A percentile compares a stretch with the other conserved stretches of the same genome.
phyloP scores from a whole-genome alignment of 2,797 vertebrate genomes.

The Neostethus bicornis region DNA sequence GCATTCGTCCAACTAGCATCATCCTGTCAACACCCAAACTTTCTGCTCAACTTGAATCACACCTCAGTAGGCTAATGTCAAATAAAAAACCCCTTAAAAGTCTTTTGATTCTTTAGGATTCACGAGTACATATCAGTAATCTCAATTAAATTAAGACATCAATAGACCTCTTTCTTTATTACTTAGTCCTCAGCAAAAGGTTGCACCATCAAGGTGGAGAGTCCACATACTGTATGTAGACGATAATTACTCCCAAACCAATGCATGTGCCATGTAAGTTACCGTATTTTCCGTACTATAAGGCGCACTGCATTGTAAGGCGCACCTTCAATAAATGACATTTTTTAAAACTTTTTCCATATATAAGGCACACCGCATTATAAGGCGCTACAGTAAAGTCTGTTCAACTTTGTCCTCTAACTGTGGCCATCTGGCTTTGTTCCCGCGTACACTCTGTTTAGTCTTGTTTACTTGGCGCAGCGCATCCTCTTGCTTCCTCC shows the following conservation, averaged over 20 bases:
- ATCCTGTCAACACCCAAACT: conserved; percentile 27
- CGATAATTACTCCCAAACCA: conserved; percentile 31
- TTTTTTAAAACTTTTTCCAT: too few relatives aligned
- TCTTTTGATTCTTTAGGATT: conserved; percentile 28
- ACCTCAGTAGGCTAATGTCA: conserved; percentile 2
- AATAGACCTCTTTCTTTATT: too few relatives aligned
- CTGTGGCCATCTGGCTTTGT: too few relatives aligned
- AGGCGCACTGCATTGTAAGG: too few relatives aligned
- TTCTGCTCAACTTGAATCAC: conserved; percentile 28
- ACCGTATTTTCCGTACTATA: too few relatives aligned
- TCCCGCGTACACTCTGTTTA: too few relatives aligned
- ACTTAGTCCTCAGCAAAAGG: conserved; percentile 8
- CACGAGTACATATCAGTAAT: conserved; percentile 6
- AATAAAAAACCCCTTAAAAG: conserved; percentile 18
- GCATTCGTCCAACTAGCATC: conserved; percentile 35
- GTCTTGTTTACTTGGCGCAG: too few relatives aligned
- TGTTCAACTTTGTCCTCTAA: too few relatives aligned
- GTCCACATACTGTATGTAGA: conserved; percentile 36
- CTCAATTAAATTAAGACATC: conserved; percentile 11
- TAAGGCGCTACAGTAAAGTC: too few relatives aligned
- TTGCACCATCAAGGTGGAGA: conserved; percentile 5
- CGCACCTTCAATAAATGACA: too few relatives aligned
- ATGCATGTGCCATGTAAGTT: conserved; percentile 6
- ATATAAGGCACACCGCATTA: too few relatives aligned
- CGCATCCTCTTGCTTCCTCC: too few relatives aligned